phyloP scores from a whole-genome alignment of 2,888 invertebrate species.

The Cyclophora punctaria region DNA sequence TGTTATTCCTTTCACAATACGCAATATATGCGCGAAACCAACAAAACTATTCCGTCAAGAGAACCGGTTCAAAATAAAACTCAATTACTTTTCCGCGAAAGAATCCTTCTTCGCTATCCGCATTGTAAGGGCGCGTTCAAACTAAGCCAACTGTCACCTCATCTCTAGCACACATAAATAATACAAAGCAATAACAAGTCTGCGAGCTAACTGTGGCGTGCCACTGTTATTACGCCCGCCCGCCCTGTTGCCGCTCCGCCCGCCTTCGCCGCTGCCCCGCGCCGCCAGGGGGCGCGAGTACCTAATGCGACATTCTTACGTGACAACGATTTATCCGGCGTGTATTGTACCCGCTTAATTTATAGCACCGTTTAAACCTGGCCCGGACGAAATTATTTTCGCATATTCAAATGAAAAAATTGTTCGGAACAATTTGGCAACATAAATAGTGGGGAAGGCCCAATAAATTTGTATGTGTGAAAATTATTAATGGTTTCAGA shows the following conservation, averaged over 20 bases:
- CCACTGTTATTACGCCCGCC: constrained; percentile 58
- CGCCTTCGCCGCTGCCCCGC: not conserved
- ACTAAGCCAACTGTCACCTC: constrained; percentile 48
- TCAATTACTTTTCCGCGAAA: constrained; percentile 16
- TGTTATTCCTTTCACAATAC: too few species aligned
- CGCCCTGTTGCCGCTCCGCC: constrained; percentile 23
- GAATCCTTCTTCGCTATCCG: constrained; percentile 14
- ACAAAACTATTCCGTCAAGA: constrained; percentile 4
- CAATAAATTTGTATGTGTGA: constrained; percentile 13
- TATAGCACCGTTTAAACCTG: constrained; percentile 58
- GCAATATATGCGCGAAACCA: not conserved
- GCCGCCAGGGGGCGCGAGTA: constrained; percentile 25
- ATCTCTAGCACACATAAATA: constrained; percentile 55
- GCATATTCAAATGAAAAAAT: constrained; percentile 46
- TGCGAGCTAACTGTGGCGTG: constrained; percentile 58
- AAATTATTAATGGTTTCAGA: not conserved
- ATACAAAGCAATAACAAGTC: constrained; percentile 64
- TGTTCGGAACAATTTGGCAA: constrained; percentile 18
- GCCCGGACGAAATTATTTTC: constrained; percentile 47
- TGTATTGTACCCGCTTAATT: constrained; percentile 68
- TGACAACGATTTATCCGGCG: constrained; percentile 71
- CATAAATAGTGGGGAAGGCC: constrained; percentile 17
- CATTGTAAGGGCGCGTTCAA: constrained; percentile 20
- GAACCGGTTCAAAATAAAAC: constrained; percentile 6
- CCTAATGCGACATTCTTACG: constrained; percentile 71